A percentile compares a stretch with the other conserved stretches of the same genome.
Evolutionary conservation across 2,797 vertebrate genomes (phyloP).

Genomic region (Oreochromis grahami): DNA sequence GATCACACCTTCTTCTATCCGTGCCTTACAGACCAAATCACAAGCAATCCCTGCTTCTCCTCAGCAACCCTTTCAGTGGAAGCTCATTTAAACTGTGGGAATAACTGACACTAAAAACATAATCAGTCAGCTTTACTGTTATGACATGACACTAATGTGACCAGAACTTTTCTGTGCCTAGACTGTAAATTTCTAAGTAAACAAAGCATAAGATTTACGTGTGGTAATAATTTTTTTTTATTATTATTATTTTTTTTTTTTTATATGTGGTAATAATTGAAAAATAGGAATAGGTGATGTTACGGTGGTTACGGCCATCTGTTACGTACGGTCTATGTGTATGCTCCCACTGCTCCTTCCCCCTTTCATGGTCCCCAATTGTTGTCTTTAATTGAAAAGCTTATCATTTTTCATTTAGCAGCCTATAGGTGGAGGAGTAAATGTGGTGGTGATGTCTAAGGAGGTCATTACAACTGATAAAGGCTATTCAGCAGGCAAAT

Average conservation of each 20-base stretch:
- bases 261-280: not conserved
- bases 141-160: not conserved
- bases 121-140: not conserved
- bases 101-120: not conserved
- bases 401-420: not conserved
- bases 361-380: not conserved
- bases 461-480: not conserved
- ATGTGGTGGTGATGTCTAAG: not conserved
- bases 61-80: not conserved
- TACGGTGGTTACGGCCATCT: not conserved
- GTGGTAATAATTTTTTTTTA: not conserved
- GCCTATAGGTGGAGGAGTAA: not conserved
- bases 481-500: not conserved
- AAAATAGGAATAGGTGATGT: not conserved
- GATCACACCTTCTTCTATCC: not conserved
- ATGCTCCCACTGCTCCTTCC: not conserved
- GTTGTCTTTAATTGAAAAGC: not conserved
- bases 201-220: not conserved
- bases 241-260: too few relatives aligned
- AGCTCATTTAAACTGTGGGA: not conserved
- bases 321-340: not conserved
- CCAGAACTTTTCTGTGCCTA: not conserved
- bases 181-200: not conserved
- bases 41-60: not conserved
- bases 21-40: not conserved